Base-by-base conservation (phyloP, 2,888 invertebrate genomes). In the Pemphredon lugubris region DNA sequence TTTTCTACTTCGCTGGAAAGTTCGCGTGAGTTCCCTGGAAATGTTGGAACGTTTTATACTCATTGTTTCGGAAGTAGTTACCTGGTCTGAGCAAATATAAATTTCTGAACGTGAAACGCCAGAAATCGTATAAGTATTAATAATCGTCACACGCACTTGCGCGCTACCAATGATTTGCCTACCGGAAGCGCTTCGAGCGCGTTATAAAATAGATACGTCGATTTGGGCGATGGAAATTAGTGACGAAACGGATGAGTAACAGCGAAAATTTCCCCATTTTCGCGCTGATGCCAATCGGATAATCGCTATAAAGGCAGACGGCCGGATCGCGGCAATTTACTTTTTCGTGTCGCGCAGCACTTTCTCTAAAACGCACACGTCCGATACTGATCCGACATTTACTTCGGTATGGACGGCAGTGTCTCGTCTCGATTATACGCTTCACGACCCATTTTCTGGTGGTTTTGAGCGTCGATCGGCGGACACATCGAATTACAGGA, bases 261-360 rank as follows among this genome's bases (percentile, higher is more conserved):
- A 30, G n/a, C 11, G 16, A 44, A 54, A n/a, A 44, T 58, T 13
- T 9, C 6, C 13, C 11, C n/a, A 45, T 64, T 67, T 53, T 54
- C 20, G 42, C 44, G 18, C 50, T n/a, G 48, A 30, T 34, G 21
- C 1, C 21, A 21, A 69, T 61, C 55, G 18, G 60, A 75, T 73
- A 75, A 66, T 66, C 57, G 54, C 4, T 32, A 9, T 23, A 57
- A 44, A 61, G 40, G 45, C 51, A 37, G 40, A 39, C 59, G 50
- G 50, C 72, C 71, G 71, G 81, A 82, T 73, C 73, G 67, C 42
- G 47, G 64, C 66, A 77, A 81, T 81, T 77, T 81, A 59, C 70
- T 77, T 81, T n/a, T 77, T 76, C 74, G 68, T 70, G 79, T 73
- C 75, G 73, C 61, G 9, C 14, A 32, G 13, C 30, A 76, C 80